Evolutionary conservation across 2,888 invertebrate species (phyloP), one percentile per base, ranked within the genome.

Genomic region (Caenorhabditis macrosperma): DNA sequence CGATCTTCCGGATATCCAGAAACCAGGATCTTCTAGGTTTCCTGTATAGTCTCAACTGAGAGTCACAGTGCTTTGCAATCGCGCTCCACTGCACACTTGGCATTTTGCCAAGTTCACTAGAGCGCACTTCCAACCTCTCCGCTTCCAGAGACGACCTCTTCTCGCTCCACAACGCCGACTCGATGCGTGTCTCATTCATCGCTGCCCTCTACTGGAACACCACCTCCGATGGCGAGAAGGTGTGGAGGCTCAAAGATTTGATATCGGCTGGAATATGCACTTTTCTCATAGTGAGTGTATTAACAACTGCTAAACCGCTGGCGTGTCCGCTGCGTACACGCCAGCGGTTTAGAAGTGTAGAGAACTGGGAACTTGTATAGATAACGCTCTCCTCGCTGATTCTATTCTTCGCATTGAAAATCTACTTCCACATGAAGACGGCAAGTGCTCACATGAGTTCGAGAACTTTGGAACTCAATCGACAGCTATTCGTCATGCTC

Each of bases 401-500:
- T 6, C 17, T 63, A 7, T 46, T 63, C 22, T 63, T 46, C 17
- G 61, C 46, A 12, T 22, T 30, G 7, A 28, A 30, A 48, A 63
- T 48, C 15, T 46, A 20, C 28, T 30, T 6, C 1, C 28, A 63
- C 28, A 63, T 63, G 61, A 46, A 30, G 3, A 17, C 6, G 1
- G 46, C 12, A 7, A 17, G 4, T 3, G 5, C 1, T 28, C 15
- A 20, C 5, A 48, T 33, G 48, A 63, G 57, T 12, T 1, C 3
- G 20, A 63, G n/a, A 20, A 63, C 48, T 6, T 6, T 20, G 20
- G 61, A 63, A 9, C 12, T 63, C 0, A 46, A 48, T 20, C 15
- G 22, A 30, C 61, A 63, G 33, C 41, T 63, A 1, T 48, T 63
- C 24, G 15, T 17, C 6, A 48, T 48, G 30, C 48, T 63, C 2